Conservation (phyloP, 2,888 invertebrate species). For the Apamea monoglypha region DNA sequence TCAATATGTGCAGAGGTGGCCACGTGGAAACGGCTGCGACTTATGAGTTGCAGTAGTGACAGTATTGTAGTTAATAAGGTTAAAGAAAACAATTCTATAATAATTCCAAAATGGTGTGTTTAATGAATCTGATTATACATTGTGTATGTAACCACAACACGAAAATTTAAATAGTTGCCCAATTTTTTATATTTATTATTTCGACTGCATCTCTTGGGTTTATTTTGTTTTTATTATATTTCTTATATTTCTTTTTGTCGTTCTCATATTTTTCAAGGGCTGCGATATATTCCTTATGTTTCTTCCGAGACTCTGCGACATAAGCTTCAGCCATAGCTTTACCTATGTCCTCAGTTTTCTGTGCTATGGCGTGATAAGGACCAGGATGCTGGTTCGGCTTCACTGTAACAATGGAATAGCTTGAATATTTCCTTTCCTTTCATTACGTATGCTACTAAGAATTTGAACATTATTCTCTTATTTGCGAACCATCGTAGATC, state of each 20-base stretch:
- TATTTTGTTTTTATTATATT: not conserved
- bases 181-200: slow-evolving; percentile 29
- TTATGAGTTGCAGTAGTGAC: not conserved
- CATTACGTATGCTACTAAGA: not conserved
- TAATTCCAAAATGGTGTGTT: not conserved
- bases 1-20: not conserved
- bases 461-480: no score
- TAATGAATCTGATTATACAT: not conserved
- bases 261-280: slow-evolving; percentile 8
- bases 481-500: not conserved
- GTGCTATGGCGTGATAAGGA: slow-evolving; percentile 12
- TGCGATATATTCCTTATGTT: not conserved
- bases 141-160: not conserved
- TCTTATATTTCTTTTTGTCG: not conserved
- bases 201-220: not conserved
- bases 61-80: no score
- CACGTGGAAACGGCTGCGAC: not conserved
- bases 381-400: slow-evolving; percentile 17
- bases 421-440: not conserved
- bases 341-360: slow-evolving; percentile 5
- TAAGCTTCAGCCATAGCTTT: slow-evolving; percentile 20
- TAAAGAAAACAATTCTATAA: not conserved
- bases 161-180: slow-evolving; percentile 15
- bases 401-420: slow-evolving; percentile 25
- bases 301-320: slow-evolving; percentile 9